These are phyloP conservation scores for Telmatochromis bifrenatus DNA, from an alignment of 2,113 vertebrate genomes.

Conservation along the genomic window DNA sequence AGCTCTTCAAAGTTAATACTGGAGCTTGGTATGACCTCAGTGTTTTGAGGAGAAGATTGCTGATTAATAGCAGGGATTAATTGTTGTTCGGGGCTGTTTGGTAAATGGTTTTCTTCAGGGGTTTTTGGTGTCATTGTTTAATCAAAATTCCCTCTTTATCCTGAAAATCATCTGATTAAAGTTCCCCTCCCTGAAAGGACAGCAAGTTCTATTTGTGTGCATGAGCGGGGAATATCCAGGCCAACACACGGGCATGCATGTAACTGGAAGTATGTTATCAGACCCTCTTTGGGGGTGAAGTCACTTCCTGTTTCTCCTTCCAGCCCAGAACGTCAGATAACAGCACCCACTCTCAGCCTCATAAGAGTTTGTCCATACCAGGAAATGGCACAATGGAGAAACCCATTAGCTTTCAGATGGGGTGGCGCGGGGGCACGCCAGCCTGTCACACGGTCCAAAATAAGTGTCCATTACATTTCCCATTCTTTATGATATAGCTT, in stretches of 20 bases:
- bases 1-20: neutral
- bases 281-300: constrained; percentile 36
- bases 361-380: constrained; percentile 38
- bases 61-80: neutral
- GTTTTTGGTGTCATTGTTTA: neutral
- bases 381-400: constrained; percentile 66
- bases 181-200: constrained; percentile 1
- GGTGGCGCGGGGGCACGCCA: neutral
- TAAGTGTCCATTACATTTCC: constrained; percentile 37
- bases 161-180: neutral
- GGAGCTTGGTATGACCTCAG: neutral
- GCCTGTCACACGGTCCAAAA: constrained; percentile 27
- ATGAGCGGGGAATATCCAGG: neutral
- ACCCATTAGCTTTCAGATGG: constrained; percentile 30
- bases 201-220: constrained; percentile 30
- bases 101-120: neutral
- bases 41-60: neutral
- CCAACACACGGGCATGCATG: neutral
- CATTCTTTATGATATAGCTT: neutral
- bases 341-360: constrained; percentile 13
- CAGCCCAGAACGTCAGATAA: constrained; percentile 44
- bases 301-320: constrained; percentile 66
- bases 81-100: neutral
- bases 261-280: constrained; percentile 38
- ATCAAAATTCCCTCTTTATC: neutral